Conservation (phyloP, 2,888 invertebrate species). For the Erebia ligea region DNA sequence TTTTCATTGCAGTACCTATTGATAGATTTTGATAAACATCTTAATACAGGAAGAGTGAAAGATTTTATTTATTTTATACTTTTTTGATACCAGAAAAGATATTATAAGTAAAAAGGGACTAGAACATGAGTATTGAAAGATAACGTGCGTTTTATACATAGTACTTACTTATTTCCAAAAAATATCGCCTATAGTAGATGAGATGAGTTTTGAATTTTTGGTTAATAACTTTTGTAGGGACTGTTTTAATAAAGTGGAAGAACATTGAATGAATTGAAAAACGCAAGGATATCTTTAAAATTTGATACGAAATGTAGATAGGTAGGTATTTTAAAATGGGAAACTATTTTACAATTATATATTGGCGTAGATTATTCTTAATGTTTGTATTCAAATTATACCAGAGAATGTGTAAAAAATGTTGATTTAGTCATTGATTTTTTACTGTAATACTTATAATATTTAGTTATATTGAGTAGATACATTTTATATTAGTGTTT, state of each 20-base stretch:
- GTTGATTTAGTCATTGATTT: conserved; percentile 29
- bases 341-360: conserved; percentile 71
- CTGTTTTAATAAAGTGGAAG: conserved; percentile 44
- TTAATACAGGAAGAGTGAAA: conserved; percentile 26
- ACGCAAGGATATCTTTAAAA: conserved; percentile 61
- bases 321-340: conserved; percentile 81
- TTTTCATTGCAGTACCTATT: conserved; percentile 34
- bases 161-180: conserved; percentile 11
- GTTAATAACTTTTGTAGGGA: conserved; percentile 44
- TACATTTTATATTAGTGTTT: conserved; percentile 29
- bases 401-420: conserved; percentile 28
- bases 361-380: conserved; percentile 45
- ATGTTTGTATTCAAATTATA: conserved; percentile 36
- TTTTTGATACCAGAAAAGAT: conserved; percentile 37
- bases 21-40: conserved; percentile 41
- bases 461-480: conserved; percentile 32
- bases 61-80: conserved; percentile 39
- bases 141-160: conserved; percentile 34
- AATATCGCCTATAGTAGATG: conserved; percentile 26
- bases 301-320: conserved; percentile 81
- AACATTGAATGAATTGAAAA: conserved; percentile 50
- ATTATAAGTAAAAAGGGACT: conserved; percentile 29
- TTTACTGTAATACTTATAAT: conserved; percentile 22
- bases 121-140: conserved; percentile 32
- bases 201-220: conserved; percentile 32